A percentile compares a stretch with the other conserved stretches of the same genome.
Conservation (phyloP, 2,113 vertebrate species). For the Piaya cayana region DNA sequence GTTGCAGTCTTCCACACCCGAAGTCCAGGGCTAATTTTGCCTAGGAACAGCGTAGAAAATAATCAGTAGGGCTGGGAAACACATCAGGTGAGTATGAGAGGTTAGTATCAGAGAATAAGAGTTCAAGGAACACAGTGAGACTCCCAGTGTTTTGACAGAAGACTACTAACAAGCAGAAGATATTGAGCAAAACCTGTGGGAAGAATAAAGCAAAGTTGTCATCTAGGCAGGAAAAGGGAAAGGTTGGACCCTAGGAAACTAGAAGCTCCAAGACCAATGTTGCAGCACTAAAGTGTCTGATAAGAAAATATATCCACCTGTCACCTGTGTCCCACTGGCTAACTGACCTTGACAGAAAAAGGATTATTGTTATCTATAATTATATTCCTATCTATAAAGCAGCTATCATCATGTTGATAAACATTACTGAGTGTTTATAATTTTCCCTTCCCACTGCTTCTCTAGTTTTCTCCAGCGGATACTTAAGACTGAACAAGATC, state of each 20-base stretch:
- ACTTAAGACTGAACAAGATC: neutral
- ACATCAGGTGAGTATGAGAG: neutral
- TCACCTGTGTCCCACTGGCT: neutral
- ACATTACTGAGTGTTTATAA: neutral
- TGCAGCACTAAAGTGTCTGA: neutral
- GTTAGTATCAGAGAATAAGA: neutral
- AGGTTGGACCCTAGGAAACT: neutral
- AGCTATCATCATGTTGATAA: too few relatives aligned
- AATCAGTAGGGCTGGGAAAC: neutral
- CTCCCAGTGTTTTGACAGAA: neutral
- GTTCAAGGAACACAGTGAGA: neutral
- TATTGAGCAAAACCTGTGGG: neutral
- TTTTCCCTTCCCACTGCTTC: neutral
- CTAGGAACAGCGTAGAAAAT: neutral
- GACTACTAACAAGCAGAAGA: neutral
- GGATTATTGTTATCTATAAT: too few relatives aligned
- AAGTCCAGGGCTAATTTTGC: neutral
- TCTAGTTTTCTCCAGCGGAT: neutral
- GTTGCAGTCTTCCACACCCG: neutral
- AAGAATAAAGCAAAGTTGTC: neutral
- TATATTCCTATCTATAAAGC: too few relatives aligned
- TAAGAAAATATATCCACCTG: neutral
- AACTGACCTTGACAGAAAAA: neutral
- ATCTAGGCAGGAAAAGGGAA: neutral
- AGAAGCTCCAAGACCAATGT: neutral